Conservation (phyloP, 37 sponge, comb jelly and placozoan genomes). For the Dysidea cf. avara region DNA sequence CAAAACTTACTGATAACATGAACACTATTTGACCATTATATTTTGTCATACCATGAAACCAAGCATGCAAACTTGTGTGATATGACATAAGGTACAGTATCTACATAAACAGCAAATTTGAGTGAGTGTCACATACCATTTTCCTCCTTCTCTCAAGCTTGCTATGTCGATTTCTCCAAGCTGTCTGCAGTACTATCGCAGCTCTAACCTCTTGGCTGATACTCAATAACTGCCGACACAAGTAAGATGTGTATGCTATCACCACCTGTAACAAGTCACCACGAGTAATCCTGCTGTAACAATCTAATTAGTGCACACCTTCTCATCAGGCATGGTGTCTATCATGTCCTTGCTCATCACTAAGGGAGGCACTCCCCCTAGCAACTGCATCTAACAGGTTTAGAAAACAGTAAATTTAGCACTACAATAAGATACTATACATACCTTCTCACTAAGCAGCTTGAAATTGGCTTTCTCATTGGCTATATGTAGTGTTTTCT, state of each 20-base stretch:
- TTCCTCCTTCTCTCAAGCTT: not conserved
- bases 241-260: conserved; percentile 81
- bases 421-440: not conserved
- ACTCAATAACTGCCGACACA: conserved; percentile 80
- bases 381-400: conserved; percentile 16
- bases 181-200: conserved; percentile 73
- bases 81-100: no score
- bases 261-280: conserved; percentile 51
- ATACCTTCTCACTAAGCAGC: conserved; percentile 48
- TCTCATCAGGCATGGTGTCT: conserved; percentile 90
- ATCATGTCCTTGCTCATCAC: conserved; percentile 70
- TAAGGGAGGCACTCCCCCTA: conserved; percentile 85
- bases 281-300: not conserved
- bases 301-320: conserved; percentile 23
- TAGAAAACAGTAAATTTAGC: not conserved
- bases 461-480: conserved; percentile 89
- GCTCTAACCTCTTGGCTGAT: conserved; percentile 83
- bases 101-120: no score
- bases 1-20: no score
- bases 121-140: not conserved
- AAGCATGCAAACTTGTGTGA: no score
- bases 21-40: no score
- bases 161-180: conserved; percentile 55
- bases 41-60: no score
- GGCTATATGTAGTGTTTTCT: conserved; percentile 30